Evolutionary conservation across 2,113 vertebrate species (phyloP).

Genomic region (Oceanodroma tethys): DNA sequence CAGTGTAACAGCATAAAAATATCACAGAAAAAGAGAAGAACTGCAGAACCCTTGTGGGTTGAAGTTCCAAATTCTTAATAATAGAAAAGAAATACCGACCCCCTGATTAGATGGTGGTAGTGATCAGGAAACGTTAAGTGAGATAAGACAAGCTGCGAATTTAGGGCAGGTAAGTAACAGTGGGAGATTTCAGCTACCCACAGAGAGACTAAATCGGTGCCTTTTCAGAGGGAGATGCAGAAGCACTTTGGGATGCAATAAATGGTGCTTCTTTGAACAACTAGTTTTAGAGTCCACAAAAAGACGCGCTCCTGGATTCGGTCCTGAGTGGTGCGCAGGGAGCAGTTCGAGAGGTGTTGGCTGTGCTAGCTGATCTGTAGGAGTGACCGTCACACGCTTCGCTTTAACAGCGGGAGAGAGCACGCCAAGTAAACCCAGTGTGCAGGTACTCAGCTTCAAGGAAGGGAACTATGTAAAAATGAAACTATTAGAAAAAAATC

Average conservation of each 20-base stretch:
- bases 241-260: background rate
- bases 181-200: background rate
- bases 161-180: background rate
- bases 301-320: background rate
- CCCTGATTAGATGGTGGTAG: too few species aligned
- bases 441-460: background rate
- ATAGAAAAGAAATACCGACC: background rate
- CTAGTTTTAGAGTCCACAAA: background rate
- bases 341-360: rapidly evolving
- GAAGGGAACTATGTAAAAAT: background rate
- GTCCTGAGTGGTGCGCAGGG: background rate
- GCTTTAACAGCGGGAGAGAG: background rate
- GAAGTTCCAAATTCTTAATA: background rate
- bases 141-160: background rate
- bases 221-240: background rate
- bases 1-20: background rate
- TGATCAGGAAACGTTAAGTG: background rate
- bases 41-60: background rate
- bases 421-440: too few species aligned
- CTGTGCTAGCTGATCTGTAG: background rate
- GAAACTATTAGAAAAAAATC: background rate
- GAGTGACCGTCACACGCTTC: background rate
- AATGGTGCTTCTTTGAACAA: background rate
- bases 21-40: background rate
- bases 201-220: background rate